Evolutionary conservation across 2,113 vertebrate species (phyloP).

Genomic region (Toxotes chatareus): DNA sequence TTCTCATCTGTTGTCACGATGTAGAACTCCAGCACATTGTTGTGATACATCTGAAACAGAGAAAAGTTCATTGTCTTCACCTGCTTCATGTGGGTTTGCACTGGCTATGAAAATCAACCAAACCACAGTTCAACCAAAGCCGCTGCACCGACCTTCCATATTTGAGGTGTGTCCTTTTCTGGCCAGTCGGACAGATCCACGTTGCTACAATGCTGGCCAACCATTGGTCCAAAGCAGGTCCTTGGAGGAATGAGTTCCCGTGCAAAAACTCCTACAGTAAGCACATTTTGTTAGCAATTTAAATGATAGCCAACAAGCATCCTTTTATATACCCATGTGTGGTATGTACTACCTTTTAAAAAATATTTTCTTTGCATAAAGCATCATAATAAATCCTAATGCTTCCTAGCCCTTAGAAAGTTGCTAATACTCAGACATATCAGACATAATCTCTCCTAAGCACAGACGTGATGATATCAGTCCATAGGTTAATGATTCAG

Average conservation of each 20-base stretch:
- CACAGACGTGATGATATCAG: background rate
- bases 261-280: conserved; percentile 90
- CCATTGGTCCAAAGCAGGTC: conserved; percentile 96
- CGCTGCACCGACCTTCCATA: conserved; percentile 91
- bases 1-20: conserved; percentile 94
- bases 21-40: conserved; percentile 91
- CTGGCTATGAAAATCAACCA: background rate
- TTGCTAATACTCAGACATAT: too few relatives aligned
- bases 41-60: conserved; percentile 91
- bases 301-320: background rate
- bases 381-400: too few relatives aligned
- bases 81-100: background rate
- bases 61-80: background rate
- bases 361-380: background rate
- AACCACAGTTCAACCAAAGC: background rate
- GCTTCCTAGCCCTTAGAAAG: too few relatives aligned
- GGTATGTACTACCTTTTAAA: background rate
- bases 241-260: conserved; percentile 91
- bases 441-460: too few relatives aligned
- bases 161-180: conserved; percentile 92
- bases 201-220: conserved; percentile 95
- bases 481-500: background rate
- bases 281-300: background rate
- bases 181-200: conserved; percentile 95
- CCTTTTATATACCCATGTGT: background rate